phyloP scores from a whole-genome alignment of 2,797 vertebrate genomes.

The Hoplostethus mediterraneus region DNA sequence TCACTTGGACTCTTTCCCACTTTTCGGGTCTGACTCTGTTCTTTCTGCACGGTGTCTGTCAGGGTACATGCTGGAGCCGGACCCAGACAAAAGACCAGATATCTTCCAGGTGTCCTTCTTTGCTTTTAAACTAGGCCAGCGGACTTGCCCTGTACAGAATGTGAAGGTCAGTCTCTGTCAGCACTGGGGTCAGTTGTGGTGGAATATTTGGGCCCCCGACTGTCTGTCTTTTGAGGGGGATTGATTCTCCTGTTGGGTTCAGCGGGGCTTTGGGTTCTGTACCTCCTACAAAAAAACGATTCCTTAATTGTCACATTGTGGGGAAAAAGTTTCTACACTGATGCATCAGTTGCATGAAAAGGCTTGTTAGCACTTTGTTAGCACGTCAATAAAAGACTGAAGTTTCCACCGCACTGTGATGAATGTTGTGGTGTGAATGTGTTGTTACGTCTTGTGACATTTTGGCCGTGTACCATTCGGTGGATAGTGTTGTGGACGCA shows the following conservation, averaged over 20 bases:
- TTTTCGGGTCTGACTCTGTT: conserved; percentile 13
- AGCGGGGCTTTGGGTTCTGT: conserved; percentile 3
- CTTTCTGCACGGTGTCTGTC: conserved; percentile 38
- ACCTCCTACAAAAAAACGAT: neutral
- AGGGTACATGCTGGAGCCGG: conserved; percentile 99
- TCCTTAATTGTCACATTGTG: conserved; percentile 23
- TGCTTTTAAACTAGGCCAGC: conserved; percentile 93
- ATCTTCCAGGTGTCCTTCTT: conserved; percentile 98
- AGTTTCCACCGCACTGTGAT: neutral
- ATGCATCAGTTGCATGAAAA: conserved; percentile 22
- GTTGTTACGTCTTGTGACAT: neutral
- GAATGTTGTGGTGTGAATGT: neutral
- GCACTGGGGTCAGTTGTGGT: conserved; percentile 17
- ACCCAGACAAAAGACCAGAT: conserved; percentile 96
- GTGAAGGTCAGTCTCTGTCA: conserved; percentile 87
- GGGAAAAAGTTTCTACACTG: conserved; percentile 19
- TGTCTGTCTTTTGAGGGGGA: conserved; percentile 36
- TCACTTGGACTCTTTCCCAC: neutral
- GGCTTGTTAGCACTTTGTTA: neutral
- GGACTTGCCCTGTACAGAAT: conserved; percentile 94
- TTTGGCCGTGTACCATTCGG: neutral
- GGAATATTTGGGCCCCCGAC: conserved; percentile 39
- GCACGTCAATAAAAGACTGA: neutral
- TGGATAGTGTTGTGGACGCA: conserved; percentile 1
- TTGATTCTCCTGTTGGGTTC: conserved; percentile 38